Base-by-base conservation (phyloP, 2,113 vertebrate species). In the Apaloderma vittatum region DNA sequence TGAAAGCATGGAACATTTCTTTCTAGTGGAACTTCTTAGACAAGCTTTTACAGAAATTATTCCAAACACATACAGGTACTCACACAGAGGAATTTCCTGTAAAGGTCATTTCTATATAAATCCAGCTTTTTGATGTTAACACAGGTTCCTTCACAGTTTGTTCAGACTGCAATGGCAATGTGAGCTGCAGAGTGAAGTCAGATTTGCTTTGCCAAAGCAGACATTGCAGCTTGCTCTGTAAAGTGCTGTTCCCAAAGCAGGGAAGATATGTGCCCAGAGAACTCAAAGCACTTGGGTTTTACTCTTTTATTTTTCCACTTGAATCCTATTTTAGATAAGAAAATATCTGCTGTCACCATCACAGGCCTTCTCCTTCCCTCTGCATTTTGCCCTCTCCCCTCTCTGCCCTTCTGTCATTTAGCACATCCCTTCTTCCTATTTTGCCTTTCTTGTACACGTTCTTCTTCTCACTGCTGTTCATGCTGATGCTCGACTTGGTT, bases 401-500 rank as follows among this genome's bases (percentile, higher is more conserved):
- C 22, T 79, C 68, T 58, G 45, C 15, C 30, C 13, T 65, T 73
- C 23, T 81, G 48, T 19, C 32, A 21, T 49, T 80, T 65, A 59
- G 15, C 18, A 54, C 40, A 68, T 30, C 20, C 52, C 22, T 52
- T 73, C 19, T 46, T 70, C 49, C 45, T 34, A 49, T 48, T 68
- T 73, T 59, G 59, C 32, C 15, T 68, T 66, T 77, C 59, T 73
- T 1, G 0, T 52, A 16, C 1, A 0, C 5, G 3, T 51, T 46
- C 59, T 17, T 66, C 37, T 88, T 59, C 55, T 76, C 36, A 22
- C 46, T 48, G 46, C 54, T 43, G 6, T 52, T 65, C 37, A 23
- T 0, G 0, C 1, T 65, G 27, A 62, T 3, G 3, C 16, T 62
- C 4, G 0, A 8, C 46, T 72, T 91, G 70, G 34, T 57, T 91